Evolutionary conservation across 1,140 invertebrate species (phyloP).

Genomic region (Drosophila pandora): DNA sequence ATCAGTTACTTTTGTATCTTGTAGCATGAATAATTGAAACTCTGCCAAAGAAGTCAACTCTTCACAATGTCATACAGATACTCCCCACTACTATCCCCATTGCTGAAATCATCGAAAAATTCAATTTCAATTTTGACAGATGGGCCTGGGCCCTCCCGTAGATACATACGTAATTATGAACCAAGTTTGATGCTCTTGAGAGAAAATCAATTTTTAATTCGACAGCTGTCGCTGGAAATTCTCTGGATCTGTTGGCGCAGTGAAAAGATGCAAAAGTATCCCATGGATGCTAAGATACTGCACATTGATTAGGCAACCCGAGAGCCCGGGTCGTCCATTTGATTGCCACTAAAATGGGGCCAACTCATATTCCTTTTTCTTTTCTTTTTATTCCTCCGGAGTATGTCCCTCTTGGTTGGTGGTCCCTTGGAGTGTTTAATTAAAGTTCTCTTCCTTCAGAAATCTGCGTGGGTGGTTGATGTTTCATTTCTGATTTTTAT

Average conservation of each 20-base stretch:
- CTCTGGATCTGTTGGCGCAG: slow-evolving; percentile 49
- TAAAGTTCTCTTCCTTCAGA: slow-evolving; percentile 33
- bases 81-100: background rate
- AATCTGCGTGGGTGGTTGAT: slow-evolving; percentile 41
- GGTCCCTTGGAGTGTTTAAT: slow-evolving; percentile 49
- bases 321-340: slow-evolving; percentile 11
- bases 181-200: slow-evolving; percentile 11
- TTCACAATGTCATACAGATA: background rate
- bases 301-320: slow-evolving; percentile 16
- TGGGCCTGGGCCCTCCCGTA: slow-evolving; percentile 27
- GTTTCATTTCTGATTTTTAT: slow-evolving; percentile 35
- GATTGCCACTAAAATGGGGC: slow-evolving; percentile 24
- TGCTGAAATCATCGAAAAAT: slow-evolving; percentile 8
- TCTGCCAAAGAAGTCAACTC: slow-evolving; percentile 5
- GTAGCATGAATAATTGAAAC: slow-evolving; percentile 15
- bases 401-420: slow-evolving; percentile 34
- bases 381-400: background rate
- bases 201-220: slow-evolving; percentile 51
- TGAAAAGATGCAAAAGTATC: slow-evolving; percentile 56
- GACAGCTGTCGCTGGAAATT: slow-evolving; percentile 67
- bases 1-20: slow-evolving; percentile 21
- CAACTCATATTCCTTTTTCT: slow-evolving; percentile 44
- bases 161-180: slow-evolving; percentile 25
- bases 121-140: slow-evolving; percentile 41
- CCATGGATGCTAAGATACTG: slow-evolving; percentile 22